These are phyloP conservation scores for Tachyglossus aculeatus DNA, from an alignment of 2,797 vertebrate genomes.

Conservation along the genomic window DNA sequence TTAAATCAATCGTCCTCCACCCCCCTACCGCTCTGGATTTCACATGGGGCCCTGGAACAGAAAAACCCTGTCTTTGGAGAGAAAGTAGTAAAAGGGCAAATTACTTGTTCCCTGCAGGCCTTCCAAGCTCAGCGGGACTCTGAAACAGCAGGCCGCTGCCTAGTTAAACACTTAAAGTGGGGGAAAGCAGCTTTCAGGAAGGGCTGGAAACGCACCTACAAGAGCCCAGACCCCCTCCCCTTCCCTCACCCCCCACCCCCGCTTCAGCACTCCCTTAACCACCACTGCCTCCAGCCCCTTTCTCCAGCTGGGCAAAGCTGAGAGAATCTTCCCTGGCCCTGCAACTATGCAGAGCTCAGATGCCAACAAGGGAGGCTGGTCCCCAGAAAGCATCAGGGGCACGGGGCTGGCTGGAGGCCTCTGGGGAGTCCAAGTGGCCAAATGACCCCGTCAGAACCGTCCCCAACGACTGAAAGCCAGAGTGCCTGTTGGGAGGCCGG, in stretches of 20 bases:
- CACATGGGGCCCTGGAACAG: constrained; percentile 18
- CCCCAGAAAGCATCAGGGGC: neutral
- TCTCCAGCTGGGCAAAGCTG: too few species aligned
- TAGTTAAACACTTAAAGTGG: constrained; percentile 63
- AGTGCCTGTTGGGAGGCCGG: constrained; percentile 34
- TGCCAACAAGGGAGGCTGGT: neutral
- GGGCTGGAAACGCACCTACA: constrained; percentile 7
- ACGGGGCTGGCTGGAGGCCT: neutral
- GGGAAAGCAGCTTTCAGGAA: constrained; percentile 59
- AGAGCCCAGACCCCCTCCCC: too few species aligned
- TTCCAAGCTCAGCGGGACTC: constrained; percentile 59
- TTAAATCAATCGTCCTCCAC: constrained; percentile 65
- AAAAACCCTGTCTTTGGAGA: constrained; percentile 52
- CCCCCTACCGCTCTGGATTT: constrained; percentile 30
- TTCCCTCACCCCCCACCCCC: neutral
- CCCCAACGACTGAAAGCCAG: constrained; percentile 50
- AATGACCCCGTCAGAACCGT: constrained; percentile 45
- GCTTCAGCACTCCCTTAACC: neutral
- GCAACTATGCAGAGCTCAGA: too few species aligned
- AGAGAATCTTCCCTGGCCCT: too few species aligned
- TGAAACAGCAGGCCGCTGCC: constrained; percentile 56
- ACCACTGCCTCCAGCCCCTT: neutral
- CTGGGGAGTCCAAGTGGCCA: constrained; percentile 34
- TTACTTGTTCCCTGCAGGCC: constrained; percentile 64
- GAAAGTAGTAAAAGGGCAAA: constrained; percentile 68